Evolutionary conservation across 2,888 invertebrate genomes (phyloP).

Genomic region (Drosophila stalkeri): DNA sequence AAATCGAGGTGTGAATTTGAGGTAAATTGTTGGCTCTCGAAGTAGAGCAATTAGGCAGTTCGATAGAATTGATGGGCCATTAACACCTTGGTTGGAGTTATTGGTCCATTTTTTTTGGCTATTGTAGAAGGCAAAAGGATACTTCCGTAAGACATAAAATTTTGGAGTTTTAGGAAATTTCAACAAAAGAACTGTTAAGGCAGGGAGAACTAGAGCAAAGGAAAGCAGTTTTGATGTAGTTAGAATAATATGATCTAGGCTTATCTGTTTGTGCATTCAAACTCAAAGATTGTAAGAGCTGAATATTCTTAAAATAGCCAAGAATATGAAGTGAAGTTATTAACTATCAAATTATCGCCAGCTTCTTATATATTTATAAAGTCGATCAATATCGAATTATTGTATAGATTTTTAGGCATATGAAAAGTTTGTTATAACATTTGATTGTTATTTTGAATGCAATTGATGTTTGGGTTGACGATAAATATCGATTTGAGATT

Average conservation of each 20-base stretch:
- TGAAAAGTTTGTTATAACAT: no score
- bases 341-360: not conserved
- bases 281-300: not conserved
- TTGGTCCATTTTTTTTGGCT: not conserved
- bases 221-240: not conserved
- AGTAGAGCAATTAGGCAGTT: conserved; percentile 65
- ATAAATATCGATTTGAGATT: not conserved
- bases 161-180: not conserved
- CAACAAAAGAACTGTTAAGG: not conserved
- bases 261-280: not conserved
- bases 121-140: not conserved
- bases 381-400: not conserved
- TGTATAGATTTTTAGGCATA: not conserved
- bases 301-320: not conserved
- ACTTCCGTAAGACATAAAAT: not conserved
- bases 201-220: no score
- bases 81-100: conserved; percentile 75
- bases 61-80: conserved; percentile 66
- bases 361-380: not conserved
- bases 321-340: not conserved
- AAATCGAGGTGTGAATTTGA: conserved; percentile 70
- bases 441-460: not conserved
- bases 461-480: no score
- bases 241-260: not conserved
- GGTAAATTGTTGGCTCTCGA: conserved; percentile 50